Conservation (phyloP, 2,797 vertebrate genomes). For the Hydrocynus forskahlii region DNA sequence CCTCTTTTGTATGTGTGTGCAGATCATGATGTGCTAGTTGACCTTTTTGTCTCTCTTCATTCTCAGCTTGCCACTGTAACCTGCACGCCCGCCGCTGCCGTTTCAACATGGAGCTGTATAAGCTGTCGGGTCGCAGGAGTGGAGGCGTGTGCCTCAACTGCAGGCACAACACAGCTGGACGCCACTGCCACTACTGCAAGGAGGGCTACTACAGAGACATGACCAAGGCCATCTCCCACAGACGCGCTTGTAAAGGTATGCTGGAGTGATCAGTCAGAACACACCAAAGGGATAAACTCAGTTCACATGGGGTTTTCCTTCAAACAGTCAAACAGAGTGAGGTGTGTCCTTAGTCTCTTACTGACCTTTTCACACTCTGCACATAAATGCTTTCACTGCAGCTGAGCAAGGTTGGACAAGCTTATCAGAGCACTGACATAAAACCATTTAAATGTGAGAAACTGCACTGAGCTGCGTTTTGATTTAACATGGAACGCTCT, state of each 20-base stretch:
- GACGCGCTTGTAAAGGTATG: slow-evolving; percentile 95
- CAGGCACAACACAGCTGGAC: slow-evolving; percentile 95
- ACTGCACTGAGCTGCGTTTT: not conserved
- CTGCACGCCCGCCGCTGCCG: slow-evolving; percentile 95
- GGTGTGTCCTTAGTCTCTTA: not conserved
- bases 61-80: slow-evolving; percentile 95
- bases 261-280: not conserved
- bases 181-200: slow-evolving; percentile 98
- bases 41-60: slow-evolving; percentile 9
- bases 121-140: slow-evolving; percentile 92
- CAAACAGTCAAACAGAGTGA: not conserved
- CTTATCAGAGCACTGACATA: not conserved
- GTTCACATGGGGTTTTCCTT: not conserved
- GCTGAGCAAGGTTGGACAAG: not conserved
- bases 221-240: slow-evolving; percentile 93
- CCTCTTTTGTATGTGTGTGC: not conserved
- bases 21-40: not conserved
- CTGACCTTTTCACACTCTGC: not conserved
- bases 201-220: slow-evolving; percentile 98
- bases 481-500: not conserved
- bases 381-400: not conserved
- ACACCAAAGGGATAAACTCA: not conserved
- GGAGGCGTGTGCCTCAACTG: slow-evolving; percentile 97
- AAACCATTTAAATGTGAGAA: not conserved
- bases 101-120: slow-evolving; percentile 99